A percentile compares a stretch with the other conserved stretches of the same genome.
Evolutionary conservation across 1,140 invertebrate genomes (phyloP).

Genomic region (Lithobius niger): DNA sequence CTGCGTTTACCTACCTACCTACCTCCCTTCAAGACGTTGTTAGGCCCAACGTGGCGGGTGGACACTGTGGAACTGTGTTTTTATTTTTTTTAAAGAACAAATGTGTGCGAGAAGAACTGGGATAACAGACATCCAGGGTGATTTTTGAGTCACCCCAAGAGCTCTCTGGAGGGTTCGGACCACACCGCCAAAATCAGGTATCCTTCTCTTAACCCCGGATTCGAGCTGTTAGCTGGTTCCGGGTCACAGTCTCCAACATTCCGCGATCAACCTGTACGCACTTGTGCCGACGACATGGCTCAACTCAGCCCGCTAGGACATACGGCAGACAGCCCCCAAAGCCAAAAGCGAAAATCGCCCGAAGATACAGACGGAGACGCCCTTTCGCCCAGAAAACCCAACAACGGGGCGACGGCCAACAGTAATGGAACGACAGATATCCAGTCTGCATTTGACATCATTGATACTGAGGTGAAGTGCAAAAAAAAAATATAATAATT

Average conservation of each 20-base stretch:
- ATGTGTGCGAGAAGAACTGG: no score
- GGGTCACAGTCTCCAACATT: not conserved
- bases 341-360: constrained; percentile 11
- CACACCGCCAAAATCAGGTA: not conserved
- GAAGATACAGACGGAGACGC: constrained; percentile 33
- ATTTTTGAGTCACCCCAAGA: no score
- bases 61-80: no score
- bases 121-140: no score
- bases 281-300: constrained; percentile 11
- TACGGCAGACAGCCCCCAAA: constrained; percentile 11
- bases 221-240: not conserved
- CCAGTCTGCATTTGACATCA: constrained; percentile 34
- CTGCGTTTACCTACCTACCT: not conserved
- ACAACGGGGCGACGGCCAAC: constrained; percentile 28
- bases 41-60: not conserved
- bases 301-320: constrained; percentile 13
- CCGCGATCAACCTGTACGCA: not conserved
- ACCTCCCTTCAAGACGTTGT: not conserved
- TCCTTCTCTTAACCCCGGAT: not conserved
- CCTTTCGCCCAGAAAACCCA: constrained; percentile 33
- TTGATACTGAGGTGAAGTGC: constrained; percentile 14
- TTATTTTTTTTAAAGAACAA: no score
- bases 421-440: constrained; percentile 33
- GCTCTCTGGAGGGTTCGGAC: not conserved
- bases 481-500: no score